Evolutionary conservation across 2,113 vertebrate species (phyloP), one percentile per base, ranked within the genome.

Genomic region (Malurus elegans): DNA sequence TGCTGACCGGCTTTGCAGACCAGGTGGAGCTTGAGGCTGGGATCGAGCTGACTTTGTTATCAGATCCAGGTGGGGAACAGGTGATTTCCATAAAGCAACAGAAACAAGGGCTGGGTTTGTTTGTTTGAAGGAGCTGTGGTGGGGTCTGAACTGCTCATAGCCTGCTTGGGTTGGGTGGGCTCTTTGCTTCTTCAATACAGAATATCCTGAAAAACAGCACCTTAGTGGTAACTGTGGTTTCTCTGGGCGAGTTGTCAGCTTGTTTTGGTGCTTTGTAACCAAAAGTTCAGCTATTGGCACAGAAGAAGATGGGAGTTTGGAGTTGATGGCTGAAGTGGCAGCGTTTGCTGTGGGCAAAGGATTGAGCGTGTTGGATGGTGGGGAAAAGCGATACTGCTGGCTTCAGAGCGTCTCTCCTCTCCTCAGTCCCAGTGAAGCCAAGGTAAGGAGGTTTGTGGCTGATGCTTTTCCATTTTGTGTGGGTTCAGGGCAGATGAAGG

Each of bases 111-210:
- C 0, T 25, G 8, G 5, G 2, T 24, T 74, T 54, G 14, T 4
- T n/a, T 26, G 6, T 12, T 75, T 28, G 73, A 18, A 51, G 53
- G 12, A 23, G 16, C 1, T 13, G 16, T 16, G 5, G 2, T 1
- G 3, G 10, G 1, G 2, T 2, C 0, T 65, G 42, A 10, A 2
- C 1, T 57, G 11, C 1, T 3, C 40, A 9, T 0, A 25, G 42
- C 4, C 2, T 78, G 12, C 1, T 0, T 31, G 13, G 11, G 12
- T 11, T 23, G 15, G 14, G 6, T n/a, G n/a, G 8, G 5, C 8
- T 48, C 2, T 54, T 17, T 80, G 5, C 13, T 74, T 51, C 6
- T 66, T 64, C 3, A 8, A 1, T 1, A 2, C 1, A 11, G 12
- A 1, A 1, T 13, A 5, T 64, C 12, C 21, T 69, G 20, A 16